Evolutionary conservation across 2,797 vertebrate genomes (phyloP), one percentile per base, ranked within the genome.

Genomic region (Oceanodroma leucorhoa): DNA sequence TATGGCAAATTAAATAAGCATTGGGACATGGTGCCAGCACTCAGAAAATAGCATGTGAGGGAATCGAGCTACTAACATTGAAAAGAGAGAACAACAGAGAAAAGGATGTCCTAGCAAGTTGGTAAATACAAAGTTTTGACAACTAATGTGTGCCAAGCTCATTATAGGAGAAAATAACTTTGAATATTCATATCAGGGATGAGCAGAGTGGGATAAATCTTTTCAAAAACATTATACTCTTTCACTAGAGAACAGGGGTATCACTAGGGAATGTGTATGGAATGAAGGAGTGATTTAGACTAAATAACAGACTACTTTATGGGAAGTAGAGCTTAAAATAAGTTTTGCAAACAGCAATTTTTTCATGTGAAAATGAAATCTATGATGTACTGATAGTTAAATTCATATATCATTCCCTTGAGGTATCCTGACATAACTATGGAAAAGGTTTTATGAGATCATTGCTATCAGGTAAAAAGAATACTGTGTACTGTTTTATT

Each of bases 1-100:
- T 86, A 66, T n/a, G 7, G 58, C 23, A 86, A 92, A 89, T 86
- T 91, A 92, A 91, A 93, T 32, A 67, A 93, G 14, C 40, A 45
- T 7, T 89, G 23, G 48, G 62, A 34, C 53, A 23, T 58, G 23
- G 57, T 80, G 21, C 17, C 88, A 84, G 7, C 53, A 13, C 41
- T 46, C 62, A 50, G 54, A 83, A 95, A 91, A 85, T 6, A 83
- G 12, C 19, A n/a, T 77, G 30, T 3, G 3, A 84, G 38, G 5
- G 29, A 86, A 66, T 77, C 5, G 65, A 89, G 20, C 23, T 24
- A 75, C 26, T 78, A 86, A 86, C 80, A 54, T 83, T 96, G 48
- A 83, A 92, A 91, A 80, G 14, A 80, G 17, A 85, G 19, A 89
- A 87, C 5, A 89, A 36, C 6, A 87, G 6, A 72, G 26, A 83